These are phyloP conservation scores for Sinopyrophorus schimmeli DNA, from an alignment of 2,888 invertebrate species.

Conservation along the genomic window DNA sequence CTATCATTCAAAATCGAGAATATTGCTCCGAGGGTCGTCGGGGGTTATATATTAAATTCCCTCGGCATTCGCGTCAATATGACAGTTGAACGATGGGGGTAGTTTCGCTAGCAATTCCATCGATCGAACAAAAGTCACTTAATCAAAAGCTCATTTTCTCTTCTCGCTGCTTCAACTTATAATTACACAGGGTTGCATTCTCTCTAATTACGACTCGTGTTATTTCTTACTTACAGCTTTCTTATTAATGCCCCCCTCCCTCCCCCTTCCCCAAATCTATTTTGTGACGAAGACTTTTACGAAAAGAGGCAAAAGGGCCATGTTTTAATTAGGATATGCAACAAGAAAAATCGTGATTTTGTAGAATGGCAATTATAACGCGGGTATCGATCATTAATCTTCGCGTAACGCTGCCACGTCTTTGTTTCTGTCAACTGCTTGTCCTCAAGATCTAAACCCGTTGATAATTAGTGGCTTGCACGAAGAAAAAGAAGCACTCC, in stretches of 20 bases:
- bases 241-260: too few relatives aligned
- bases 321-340: too few relatives aligned
- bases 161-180: slow-evolving; percentile 21
- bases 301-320: too few relatives aligned
- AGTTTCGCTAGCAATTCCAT: slow-evolving; percentile 22
- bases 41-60: slow-evolving; percentile 28
- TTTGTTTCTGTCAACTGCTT: slow-evolving; percentile 9
- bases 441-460: slow-evolving; percentile 11
- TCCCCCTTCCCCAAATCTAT: too few relatives aligned
- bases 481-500: too few relatives aligned
- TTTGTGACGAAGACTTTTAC: too few relatives aligned
- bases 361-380: too few relatives aligned
- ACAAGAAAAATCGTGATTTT: too few relatives aligned
- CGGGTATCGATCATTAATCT: slow-evolving; percentile 7
- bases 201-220: too few relatives aligned
- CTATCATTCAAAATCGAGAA: slow-evolving; percentile 15
- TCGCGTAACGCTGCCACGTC: slow-evolving; percentile 1
- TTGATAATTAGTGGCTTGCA: slow-evolving; percentile 14
- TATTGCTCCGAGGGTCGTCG: slow-evolving; percentile 22
- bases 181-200: too few relatives aligned
- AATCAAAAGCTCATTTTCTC: slow-evolving; percentile 30
- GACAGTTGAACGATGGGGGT: slow-evolving; percentile 28
- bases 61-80: slow-evolving; percentile 26
- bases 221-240: too few relatives aligned
- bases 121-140: slow-evolving; percentile 31